Evolutionary conservation across 2,888 invertebrate species (phyloP).

Genomic region (Dinocampus coccinellae): DNA sequence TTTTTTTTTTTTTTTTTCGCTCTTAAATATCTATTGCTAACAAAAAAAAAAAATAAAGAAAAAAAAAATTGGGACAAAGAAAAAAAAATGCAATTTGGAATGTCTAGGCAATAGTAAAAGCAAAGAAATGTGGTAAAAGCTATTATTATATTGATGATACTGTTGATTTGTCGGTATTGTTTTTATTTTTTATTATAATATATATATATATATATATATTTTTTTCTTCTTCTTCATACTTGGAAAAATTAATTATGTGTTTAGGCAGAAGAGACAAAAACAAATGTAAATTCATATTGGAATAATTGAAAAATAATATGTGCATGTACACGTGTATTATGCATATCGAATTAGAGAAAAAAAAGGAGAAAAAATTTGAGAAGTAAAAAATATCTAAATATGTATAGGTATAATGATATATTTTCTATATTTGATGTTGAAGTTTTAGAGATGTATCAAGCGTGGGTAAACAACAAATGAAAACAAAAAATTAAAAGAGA

Average conservation of each 20-base stretch:
- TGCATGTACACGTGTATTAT: background rate
- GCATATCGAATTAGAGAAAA: background rate
- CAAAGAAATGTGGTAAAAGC: background rate
- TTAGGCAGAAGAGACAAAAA: background rate
- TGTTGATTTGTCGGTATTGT: constrained; percentile 2
- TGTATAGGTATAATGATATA: constrained; percentile 65
- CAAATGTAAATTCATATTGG: background rate
- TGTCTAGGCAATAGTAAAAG: background rate
- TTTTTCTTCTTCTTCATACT: background rate
- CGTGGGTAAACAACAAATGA: constrained; percentile 47
- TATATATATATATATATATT: too few species aligned
- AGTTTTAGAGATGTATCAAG: constrained; percentile 68
- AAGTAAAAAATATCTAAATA: constrained; percentile 64
- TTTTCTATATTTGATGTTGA: constrained; percentile 70
- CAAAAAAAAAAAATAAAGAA: constrained; percentile 17
- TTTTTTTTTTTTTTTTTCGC: background rate
- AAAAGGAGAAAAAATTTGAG: constrained; percentile 35
- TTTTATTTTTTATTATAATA: too few species aligned
- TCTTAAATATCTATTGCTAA: background rate
- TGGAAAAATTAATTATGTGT: background rate
- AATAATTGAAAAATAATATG: background rate
- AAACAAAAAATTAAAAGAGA: too few species aligned
- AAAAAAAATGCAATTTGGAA: background rate
- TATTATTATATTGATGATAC: background rate
- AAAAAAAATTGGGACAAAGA: background rate